phyloP scores from a whole-genome alignment of 1,140 invertebrate species.

The Lethrus apterus region DNA sequence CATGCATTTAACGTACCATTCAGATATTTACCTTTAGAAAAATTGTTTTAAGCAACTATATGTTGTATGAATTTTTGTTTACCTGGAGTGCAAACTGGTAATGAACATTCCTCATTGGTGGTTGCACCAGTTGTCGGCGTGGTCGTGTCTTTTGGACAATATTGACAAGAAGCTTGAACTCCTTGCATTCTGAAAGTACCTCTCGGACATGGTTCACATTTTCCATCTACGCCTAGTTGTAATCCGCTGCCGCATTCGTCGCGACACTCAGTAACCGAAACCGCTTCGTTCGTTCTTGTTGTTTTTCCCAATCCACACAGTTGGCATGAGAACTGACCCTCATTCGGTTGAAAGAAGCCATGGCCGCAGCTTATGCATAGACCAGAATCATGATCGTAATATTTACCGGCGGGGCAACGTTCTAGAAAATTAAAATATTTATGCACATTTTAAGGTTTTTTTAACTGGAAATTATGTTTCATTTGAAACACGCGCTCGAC shows the following conservation, averaged over 20 bases:
- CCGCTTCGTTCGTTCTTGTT: conserved; percentile 83
- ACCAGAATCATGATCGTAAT: conserved; percentile 77
- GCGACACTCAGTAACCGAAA: conserved; percentile 77
- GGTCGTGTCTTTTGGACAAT: conserved; percentile 82
- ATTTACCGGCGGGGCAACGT: conserved; percentile 84
- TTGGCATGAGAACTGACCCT: conserved; percentile 84
- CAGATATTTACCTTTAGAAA: conserved; percentile 64
- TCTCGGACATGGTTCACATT: conserved; percentile 85
- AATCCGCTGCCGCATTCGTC: conserved; percentile 87
- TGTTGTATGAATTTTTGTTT: conserved; percentile 21
- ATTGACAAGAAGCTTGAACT: conserved; percentile 77
- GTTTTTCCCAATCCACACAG: conserved; percentile 90
- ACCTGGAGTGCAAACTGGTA: conserved; percentile 77
- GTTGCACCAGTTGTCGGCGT: conserved; percentile 77
- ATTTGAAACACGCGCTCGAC: no score
- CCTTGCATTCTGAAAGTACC: conserved; percentile 87
- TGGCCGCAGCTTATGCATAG: conserved; percentile 87
- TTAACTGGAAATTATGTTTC: not conserved
- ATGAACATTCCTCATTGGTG: conserved; percentile 82
- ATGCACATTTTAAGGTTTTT: not conserved
- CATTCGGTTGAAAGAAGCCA: conserved; percentile 86
- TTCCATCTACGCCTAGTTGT: conserved; percentile 80
- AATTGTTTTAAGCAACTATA: not conserved
- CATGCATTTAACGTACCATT: conserved; percentile 81
- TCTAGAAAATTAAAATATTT: conserved; percentile 47